A percentile compares a stretch with the other conserved stretches of the same genome.
Evolutionary conservation across 1,140 invertebrate genomes (phyloP).

Genomic region (Meloidogyne chitwoodi): DNA sequence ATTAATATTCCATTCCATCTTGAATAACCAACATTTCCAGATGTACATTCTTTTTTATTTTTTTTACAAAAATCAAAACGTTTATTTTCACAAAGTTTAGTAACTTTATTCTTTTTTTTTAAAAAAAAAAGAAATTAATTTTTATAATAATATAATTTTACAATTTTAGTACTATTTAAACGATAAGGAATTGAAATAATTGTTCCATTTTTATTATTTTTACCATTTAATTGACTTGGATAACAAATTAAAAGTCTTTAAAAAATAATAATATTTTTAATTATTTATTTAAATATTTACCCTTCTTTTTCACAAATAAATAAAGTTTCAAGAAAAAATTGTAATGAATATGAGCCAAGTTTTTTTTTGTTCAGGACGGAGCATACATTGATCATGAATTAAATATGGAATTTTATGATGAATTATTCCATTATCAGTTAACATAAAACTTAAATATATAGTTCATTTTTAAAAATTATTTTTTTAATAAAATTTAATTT

Average conservation of each 20-base stretch:
- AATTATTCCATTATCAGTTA: neutral
- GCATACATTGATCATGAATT: neutral
- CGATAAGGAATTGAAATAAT: neutral
- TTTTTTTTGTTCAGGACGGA: neutral
- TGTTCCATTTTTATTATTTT: neutral
- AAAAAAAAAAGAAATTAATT: neutral
- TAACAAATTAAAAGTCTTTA: neutral
- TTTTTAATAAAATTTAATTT: too few species aligned
- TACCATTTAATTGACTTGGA: neutral
- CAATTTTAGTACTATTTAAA: neutral
- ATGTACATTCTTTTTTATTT: neutral
- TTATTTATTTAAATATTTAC: neutral
- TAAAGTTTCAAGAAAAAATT: neutral
- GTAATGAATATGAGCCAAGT: neutral
- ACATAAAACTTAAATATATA: neutral
- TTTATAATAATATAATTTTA: too few species aligned
- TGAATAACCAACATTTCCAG: neutral
- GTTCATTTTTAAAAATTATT: too few species aligned
- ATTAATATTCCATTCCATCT: neutral
- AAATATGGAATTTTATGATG: neutral
- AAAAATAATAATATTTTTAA: neutral
- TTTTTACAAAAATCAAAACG: neutral
- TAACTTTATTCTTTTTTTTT: neutral
- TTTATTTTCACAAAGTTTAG: neutral
- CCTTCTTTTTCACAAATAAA: neutral